Evolutionary conservation across 2,888 invertebrate genomes (phyloP), one percentile per base, ranked within the genome.

Genomic region (Cerastis leucographa): DNA sequence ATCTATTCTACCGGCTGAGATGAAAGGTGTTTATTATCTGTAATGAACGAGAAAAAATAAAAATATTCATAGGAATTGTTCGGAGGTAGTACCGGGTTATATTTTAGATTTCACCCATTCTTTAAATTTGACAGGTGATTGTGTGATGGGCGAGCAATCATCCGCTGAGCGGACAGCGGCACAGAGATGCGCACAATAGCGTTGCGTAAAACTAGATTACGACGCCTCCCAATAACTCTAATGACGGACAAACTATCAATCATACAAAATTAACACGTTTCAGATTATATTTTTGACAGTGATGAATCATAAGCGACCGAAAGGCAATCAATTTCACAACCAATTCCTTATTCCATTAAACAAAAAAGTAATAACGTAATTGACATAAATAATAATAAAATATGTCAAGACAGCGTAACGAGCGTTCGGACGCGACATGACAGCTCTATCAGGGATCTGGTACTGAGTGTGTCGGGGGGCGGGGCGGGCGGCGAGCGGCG

Each of bases 351-450:
- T 96, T 96, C 94, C 96, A 96, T 96, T 96, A 96, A 96, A 96
- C 95, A 95, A 96, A 96, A 96, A 96, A 95, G 96, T 95, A 96
- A 96, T 96, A 96, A 96, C 94, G 94, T 96, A 96, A 96, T 96
- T 96, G 96, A 96, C 96, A 96, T 96, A 96, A 96, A 96, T 96
- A 96, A 96, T 96, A 96, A 96, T 96, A 96, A 96, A 95, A 96
- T 95, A 95, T 96, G 96, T 96, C 96, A 95, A 94, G 95, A 94
- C 95, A 92, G 94, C 95, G 95, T 95, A 96, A 95, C 96, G 95
- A 95, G 92, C 94, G 94, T 91, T 93, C 94, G 95, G 95, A 95
- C 94, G 93, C 95, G 96, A 94, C 95, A 89, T 96, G 96, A 96
- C 96, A 96, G 96, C 94, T 96, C 96, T 96, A 96, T 96, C 96